Evolutionary conservation across 2,888 invertebrate genomes (phyloP), one percentile per base, ranked within the genome.

Genomic region (Metellina segmentata): DNA sequence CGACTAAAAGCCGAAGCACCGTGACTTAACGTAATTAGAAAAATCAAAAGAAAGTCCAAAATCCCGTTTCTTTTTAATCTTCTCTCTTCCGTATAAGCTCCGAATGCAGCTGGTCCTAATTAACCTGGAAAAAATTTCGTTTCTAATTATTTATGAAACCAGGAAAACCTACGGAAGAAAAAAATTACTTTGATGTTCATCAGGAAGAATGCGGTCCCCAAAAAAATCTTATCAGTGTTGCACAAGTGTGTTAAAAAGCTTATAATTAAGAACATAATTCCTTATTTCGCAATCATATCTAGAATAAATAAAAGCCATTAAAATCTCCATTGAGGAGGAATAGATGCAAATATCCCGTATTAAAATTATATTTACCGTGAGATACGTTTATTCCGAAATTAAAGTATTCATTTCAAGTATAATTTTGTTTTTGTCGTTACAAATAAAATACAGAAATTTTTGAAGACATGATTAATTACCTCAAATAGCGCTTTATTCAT

Each of bases 31-130:
- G 20, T 49, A 74, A 75, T 81, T 51, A 61, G 51, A 20, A 89
- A n/a, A 89, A 89, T 52, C 61, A 79, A 77, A 70, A 77, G 53
- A 51, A 72, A 70, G 82, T 77, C 51, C 70, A 70, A 52, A 51
- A 61, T 82, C 86, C 70, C 13, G 75, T 20, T 77, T 89, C 70
- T 70, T 61, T n/a, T n/a, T n/a, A n/a, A 16, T 61, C 61, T 34
- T 34, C 4, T 61, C 61, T 61, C 61, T 61, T 77, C 75, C 52
- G 71, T 70, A 78, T 89, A 89, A 89, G 89, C 89, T 89, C 89
- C 77, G 77, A 77, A 82, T 77, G 70, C 82, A 89, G 51, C 77
- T 71, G 82, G 86, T n/a, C 82, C 51, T 71, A 77, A 77, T 82
- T 82, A 70, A 70, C 77, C 77, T 82, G 70, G 6, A 69, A 77